Percentiles rank a stretch among this genome's conserved stretches.
Conservation (phyloP, 2,888 invertebrate genomes). For the Apomyelois bistriatella region DNA sequence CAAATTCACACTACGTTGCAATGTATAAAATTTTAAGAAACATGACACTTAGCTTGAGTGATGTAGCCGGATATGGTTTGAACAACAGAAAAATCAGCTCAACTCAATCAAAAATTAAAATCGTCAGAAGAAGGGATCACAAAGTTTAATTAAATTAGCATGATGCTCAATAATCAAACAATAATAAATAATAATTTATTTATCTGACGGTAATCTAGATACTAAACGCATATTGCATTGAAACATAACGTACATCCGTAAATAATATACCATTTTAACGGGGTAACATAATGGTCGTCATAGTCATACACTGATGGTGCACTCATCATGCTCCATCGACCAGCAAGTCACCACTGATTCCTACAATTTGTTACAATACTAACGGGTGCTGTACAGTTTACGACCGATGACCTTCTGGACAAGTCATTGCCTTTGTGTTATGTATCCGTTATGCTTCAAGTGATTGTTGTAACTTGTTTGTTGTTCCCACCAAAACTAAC, state of each 20-base stretch:
- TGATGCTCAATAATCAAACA: no score
- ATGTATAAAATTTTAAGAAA: no score
- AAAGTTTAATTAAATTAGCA: no score
- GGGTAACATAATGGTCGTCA: conserved; percentile 39
- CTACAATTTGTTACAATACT: conserved; percentile 43
- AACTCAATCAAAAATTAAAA: no score
- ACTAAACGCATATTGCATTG: no score
- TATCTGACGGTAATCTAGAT: no score
- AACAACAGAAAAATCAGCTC: no score
- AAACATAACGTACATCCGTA: neutral
- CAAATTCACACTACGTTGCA: no score
- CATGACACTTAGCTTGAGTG: no score
- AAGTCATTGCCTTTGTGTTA: conserved; percentile 16
- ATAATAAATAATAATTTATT: no score
- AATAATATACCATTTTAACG: conserved; percentile 21
- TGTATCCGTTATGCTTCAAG: conserved; percentile 6
- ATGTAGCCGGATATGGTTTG: no score
- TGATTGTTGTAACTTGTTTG: neutral
- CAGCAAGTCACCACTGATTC: conserved; percentile 36
- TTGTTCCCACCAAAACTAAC: neutral
- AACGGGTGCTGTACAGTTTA: conserved; percentile 32
- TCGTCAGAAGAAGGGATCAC: no score
- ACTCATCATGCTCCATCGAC: conserved; percentile 30
- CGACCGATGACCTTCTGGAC: conserved; percentile 36
- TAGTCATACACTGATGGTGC: conserved; percentile 24